Conservation (phyloP, 2,888 invertebrate genomes). For the Sphecodes monilicornis region DNA sequence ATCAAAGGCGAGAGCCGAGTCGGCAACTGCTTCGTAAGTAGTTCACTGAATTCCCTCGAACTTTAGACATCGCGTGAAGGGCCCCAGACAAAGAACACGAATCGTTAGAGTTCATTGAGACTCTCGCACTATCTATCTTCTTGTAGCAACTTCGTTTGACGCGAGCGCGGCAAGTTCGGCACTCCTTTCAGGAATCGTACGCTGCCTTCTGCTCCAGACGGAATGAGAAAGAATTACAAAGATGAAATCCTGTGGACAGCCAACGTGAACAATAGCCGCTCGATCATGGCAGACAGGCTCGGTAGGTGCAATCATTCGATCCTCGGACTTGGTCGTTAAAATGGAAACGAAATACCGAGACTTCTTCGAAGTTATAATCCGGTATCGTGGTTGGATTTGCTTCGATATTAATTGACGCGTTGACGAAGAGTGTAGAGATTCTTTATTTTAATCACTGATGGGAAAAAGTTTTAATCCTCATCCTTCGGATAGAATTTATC, state of each 20-base stretch:
- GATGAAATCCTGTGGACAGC: slow-evolving; percentile 2
- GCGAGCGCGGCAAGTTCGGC: slow-evolving; percentile 19
- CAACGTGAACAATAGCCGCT: slow-evolving; percentile 18
- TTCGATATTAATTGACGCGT: not conserved
- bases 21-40: slow-evolving; percentile 27
- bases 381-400: not conserved
- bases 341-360: not conserved
- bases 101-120: slow-evolving; percentile 28
- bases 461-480: no score
- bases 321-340: slow-evolving; percentile 3
- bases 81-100: not conserved
- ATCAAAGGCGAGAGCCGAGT: not conserved
- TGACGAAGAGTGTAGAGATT: not conserved
- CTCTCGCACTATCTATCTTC: slow-evolving; percentile 3
- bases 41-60: slow-evolving; percentile 43
- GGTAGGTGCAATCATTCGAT: not conserved
- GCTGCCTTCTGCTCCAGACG: not conserved
- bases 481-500: no score
- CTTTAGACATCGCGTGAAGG: slow-evolving; percentile 12
- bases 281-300: slow-evolving; percentile 6
- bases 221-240: slow-evolving; percentile 21
- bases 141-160: slow-evolving; percentile 24
- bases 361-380: not conserved
- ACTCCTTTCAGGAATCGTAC: not conserved
- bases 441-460: not conserved